Percentiles rank a stretch among this genome's conserved stretches.
These are phyloP conservation scores for Zosterops lateralis DNA, from an alignment of 2,113 vertebrate genomes.

Conservation along the genomic window DNA sequence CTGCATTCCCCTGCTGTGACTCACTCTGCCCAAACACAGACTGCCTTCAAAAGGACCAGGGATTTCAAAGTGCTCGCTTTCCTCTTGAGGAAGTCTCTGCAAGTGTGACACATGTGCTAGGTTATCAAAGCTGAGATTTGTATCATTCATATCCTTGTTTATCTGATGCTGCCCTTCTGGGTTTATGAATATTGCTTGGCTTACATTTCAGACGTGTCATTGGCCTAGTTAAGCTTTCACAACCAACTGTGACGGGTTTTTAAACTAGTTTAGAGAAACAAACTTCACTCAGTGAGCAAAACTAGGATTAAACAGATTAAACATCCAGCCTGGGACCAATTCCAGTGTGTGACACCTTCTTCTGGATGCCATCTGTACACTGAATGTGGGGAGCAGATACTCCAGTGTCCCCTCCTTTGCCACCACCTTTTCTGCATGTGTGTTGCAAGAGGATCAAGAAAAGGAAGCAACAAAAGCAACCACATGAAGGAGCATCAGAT, in stretches of 20 bases:
- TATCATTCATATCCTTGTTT: neutral
- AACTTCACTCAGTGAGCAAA: neutral
- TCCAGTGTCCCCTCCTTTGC: neutral
- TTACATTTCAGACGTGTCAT: neutral
- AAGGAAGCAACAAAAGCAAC: neutral
- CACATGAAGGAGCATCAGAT: neutral
- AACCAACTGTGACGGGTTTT: neutral
- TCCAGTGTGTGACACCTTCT: neutral
- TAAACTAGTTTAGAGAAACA: neutral
- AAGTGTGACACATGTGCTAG: neutral
- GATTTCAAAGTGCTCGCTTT: neutral
- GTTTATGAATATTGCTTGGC: neutral
- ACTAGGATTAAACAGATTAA: neutral
- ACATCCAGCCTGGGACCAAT: neutral
- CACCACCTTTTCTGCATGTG: fast-evolving
- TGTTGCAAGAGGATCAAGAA: neutral
- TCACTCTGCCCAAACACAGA: neutral
- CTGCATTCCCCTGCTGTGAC: neutral
- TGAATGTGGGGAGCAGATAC: neutral
- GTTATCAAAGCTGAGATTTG: neutral
- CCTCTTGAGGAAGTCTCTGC: neutral
- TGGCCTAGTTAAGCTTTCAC: neutral
- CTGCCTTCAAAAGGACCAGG: neutral
- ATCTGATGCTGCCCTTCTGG: neutral
- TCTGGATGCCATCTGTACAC: neutral